Evolutionary conservation across 1,140 invertebrate genomes (phyloP).

Genomic region (Orussus abietinus): DNA sequence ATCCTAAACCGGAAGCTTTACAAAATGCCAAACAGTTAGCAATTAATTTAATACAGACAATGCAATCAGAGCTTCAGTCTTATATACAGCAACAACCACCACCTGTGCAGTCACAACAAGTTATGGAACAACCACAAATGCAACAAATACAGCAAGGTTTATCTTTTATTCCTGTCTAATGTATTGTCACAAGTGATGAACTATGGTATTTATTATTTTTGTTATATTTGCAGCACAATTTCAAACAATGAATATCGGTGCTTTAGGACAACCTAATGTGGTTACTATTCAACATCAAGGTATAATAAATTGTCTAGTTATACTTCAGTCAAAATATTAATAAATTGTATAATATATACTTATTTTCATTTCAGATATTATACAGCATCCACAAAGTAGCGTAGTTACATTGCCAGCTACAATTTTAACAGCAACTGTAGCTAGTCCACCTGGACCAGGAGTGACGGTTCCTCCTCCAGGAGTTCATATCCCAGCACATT

Average conservation of each 20-base stretch:
- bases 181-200: conserved; percentile 12
- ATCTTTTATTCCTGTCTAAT: conserved; percentile 16
- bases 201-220: conserved; percentile 11
- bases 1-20: conserved; percentile 65
- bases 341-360: too few relatives aligned
- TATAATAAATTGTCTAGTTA: conserved; percentile 18
- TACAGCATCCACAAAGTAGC: conserved; percentile 49
- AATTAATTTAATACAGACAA: conserved; percentile 75
- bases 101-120: conserved; percentile 44
- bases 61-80: conserved; percentile 70
- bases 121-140: conserved; percentile 42
- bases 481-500: conserved; percentile 45
- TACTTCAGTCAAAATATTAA: conserved; percentile 6
- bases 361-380: conserved; percentile 38
- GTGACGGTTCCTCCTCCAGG: conserved; percentile 42
- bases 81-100: conserved; percentile 58
- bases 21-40: conserved; percentile 70
- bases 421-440: conserved; percentile 49
- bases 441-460: conserved; percentile 38
- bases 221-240: conserved; percentile 41
- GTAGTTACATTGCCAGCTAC: conserved; percentile 48
- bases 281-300: conserved; percentile 53
- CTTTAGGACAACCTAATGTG: conserved; percentile 48
- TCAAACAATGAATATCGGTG: conserved; percentile 53
- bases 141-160: conserved; percentile 44